Percentiles rank a stretch among this genome's conserved stretches.
Evolutionary conservation across 2,888 invertebrate species (phyloP).

Genomic region (Nomada fabriciana): DNA sequence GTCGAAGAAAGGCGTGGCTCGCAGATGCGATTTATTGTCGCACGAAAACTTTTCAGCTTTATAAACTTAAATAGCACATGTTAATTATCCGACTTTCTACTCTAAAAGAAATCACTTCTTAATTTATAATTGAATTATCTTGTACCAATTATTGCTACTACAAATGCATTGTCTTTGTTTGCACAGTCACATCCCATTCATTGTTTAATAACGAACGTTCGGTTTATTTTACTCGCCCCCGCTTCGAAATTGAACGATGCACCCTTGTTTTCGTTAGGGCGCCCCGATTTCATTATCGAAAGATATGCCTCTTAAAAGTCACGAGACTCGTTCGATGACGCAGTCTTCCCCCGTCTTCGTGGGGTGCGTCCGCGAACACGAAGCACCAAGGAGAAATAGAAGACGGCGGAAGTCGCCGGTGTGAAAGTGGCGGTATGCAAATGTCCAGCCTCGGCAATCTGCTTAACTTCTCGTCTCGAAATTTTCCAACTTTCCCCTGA

Average conservation of each 20-base stretch:
- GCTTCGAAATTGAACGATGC: neutral
- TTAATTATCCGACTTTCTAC: too few relatives aligned
- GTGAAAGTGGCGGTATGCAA: conserved; percentile 76
- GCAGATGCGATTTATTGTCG: too few relatives aligned
- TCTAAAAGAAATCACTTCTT: too few relatives aligned
- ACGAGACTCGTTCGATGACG: conserved; percentile 51
- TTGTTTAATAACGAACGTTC: conserved; percentile 23
- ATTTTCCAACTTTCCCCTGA: conserved; percentile 74
- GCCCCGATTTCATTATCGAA: conserved; percentile 56
- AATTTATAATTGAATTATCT: too few relatives aligned
- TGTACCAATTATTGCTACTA: too few relatives aligned
- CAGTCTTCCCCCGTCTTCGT: conserved; percentile 28
- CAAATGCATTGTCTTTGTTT: too few relatives aligned
- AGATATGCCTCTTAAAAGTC: conserved; percentile 56
- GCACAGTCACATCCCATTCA: neutral
- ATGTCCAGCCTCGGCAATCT: conserved; percentile 79
- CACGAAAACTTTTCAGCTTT: too few relatives aligned
- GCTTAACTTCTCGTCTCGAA: conserved; percentile 80
- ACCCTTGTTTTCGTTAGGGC: conserved; percentile 20
- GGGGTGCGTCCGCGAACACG: conserved; percentile 20
- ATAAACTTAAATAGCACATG: too few relatives aligned
- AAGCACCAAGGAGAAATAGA: conserved; percentile 38
- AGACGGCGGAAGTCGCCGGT: conserved; percentile 43
- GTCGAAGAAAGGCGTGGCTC: too few relatives aligned
- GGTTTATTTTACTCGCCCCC: neutral